These are phyloP conservation scores for Microcebus murinus DNA, from an alignment of 2,113 vertebrate species.

Conservation along the genomic window DNA sequence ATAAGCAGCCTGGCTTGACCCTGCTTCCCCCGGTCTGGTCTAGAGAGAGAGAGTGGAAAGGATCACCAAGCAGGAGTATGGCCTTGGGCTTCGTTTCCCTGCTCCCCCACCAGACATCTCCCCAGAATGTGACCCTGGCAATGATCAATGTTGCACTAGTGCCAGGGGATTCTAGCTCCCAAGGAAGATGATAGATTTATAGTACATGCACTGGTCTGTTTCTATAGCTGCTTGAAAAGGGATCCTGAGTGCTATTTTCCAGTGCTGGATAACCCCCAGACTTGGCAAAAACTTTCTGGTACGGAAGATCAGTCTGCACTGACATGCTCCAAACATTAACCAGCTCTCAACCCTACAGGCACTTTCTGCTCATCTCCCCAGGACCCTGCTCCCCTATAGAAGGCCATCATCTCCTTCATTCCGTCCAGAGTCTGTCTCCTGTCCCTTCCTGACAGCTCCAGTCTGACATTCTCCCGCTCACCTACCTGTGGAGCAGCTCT, in stretches of 20 bases:
- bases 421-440: neutral
- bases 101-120: neutral
- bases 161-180: neutral
- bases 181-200: neutral
- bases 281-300: conserved; percentile 67
- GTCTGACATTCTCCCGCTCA: neutral
- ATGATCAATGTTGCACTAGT: neutral
- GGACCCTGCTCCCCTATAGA: neutral
- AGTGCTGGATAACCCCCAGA: conserved; percentile 18
- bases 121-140: neutral
- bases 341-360: neutral
- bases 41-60: neutral
- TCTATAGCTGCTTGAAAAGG: neutral
- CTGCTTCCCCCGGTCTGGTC: neutral
- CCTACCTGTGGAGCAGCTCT: conserved; percentile 73
- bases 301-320: neutral
- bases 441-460: neutral
- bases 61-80: neutral
- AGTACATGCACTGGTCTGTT: neutral
- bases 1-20: neutral
- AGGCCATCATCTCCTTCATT: neutral
- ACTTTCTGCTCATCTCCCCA: neutral
- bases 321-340: neutral
- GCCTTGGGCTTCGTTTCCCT: neutral
- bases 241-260: neutral